Percentiles rank a stretch among this genome's conserved stretches.
Conservation (phyloP, 2,797 vertebrate genomes). For the Gorsachius magnificus region DNA sequence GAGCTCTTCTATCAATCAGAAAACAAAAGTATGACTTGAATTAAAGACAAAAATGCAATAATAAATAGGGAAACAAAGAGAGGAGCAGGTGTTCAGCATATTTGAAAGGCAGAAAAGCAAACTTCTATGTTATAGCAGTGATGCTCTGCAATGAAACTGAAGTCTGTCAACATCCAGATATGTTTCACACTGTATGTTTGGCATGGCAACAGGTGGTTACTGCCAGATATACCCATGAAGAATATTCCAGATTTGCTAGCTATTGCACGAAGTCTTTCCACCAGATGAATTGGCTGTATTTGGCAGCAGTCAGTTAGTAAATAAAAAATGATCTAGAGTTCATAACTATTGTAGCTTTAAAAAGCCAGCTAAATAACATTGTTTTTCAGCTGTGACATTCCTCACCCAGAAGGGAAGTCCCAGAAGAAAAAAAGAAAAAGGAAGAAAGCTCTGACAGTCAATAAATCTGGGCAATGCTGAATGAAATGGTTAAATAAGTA, state of each 20-base stretch:
- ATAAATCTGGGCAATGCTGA: slow-evolving; percentile 53
- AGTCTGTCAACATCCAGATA: slow-evolving; percentile 67
- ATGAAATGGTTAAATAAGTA: slow-evolving; percentile 60
- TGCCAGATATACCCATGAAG: slow-evolving; percentile 61
- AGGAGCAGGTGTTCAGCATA: slow-evolving; percentile 51
- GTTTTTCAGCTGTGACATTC: slow-evolving; percentile 55
- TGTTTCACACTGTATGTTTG: slow-evolving; percentile 58
- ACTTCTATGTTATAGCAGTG: slow-evolving; percentile 54
- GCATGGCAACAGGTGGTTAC: slow-evolving; percentile 54
- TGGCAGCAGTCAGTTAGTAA: slow-evolving; percentile 55
- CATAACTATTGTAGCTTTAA: slow-evolving; percentile 37
- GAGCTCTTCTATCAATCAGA: neutral
- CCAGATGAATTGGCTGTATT: slow-evolving; percentile 52
- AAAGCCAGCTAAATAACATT: slow-evolving; percentile 53
- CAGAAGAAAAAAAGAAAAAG: slow-evolving; percentile 35
- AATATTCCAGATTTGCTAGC: slow-evolving; percentile 61
- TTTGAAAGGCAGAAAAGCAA: slow-evolving; percentile 60
- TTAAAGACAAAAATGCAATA: slow-evolving; percentile 24
- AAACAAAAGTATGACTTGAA: neutral
- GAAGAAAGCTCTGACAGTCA: slow-evolving; percentile 31
- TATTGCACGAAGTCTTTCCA: slow-evolving; percentile 41
- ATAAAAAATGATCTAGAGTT: slow-evolving; percentile 61
- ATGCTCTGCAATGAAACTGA: slow-evolving; percentile 52
- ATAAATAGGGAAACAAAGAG: slow-evolving; percentile 36
- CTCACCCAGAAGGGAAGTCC: slow-evolving; percentile 31